These are phyloP conservation scores for Microcaecilia unicolor DNA, from an alignment of 2,797 vertebrate genomes.

Conservation along the genomic window DNA sequence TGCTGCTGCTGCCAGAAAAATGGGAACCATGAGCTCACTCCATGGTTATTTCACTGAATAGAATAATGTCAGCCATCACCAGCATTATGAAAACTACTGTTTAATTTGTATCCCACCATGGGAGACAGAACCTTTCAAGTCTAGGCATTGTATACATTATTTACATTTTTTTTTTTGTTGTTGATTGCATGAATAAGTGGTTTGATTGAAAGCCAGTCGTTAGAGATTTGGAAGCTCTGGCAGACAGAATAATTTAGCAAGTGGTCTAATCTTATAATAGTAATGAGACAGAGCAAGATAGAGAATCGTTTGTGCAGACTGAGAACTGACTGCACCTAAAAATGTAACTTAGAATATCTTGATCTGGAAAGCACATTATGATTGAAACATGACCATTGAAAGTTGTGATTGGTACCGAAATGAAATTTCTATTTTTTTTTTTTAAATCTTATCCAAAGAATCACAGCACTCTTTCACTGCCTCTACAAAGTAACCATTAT, in stretches of 20 bases:
- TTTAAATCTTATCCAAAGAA: too few species aligned
- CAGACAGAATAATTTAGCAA: constrained; percentile 9
- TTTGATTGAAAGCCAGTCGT: constrained; percentile 27
- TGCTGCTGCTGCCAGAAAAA: not conserved
- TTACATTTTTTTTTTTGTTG: constrained; percentile 48
- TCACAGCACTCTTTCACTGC: too few species aligned
- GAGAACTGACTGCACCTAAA: not conserved
- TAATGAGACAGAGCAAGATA: not conserved
- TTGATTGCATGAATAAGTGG: constrained; percentile 42
- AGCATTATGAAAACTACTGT: constrained; percentile 10
- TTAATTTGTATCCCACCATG: not conserved
- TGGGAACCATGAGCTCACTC: not conserved
- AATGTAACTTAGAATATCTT: not conserved
- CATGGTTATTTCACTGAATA: constrained; percentile 13
- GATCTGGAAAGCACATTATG: too few species aligned
- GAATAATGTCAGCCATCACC: not conserved
- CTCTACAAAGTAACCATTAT: too few species aligned
- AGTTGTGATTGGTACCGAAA: too few species aligned
- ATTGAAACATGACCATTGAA: too few species aligned
- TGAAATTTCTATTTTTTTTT: too few species aligned
- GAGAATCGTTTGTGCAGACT: not conserved
- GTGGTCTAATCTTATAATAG: not conserved
- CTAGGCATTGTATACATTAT: constrained; percentile 29
- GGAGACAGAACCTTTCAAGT: constrained; percentile 30
- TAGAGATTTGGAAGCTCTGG: constrained; percentile 18